Conservation (phyloP, 2,888 invertebrate species). For the Athetis lepigone region DNA sequence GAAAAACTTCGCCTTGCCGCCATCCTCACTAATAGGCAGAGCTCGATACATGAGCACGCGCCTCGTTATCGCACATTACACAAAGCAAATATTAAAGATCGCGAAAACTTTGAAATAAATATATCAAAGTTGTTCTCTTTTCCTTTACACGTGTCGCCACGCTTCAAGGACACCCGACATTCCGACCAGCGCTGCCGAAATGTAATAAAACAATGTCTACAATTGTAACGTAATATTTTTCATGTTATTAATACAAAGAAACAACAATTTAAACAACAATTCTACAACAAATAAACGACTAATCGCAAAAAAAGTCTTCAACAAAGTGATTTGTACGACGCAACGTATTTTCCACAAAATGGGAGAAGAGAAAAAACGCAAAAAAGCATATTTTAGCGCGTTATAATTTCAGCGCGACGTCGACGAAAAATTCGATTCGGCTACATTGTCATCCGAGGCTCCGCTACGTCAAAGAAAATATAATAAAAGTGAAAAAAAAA, state of each 20-base stretch:
- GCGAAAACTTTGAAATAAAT: constrained; percentile 46
- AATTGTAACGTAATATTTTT: constrained; percentile 32
- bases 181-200: constrained; percentile 22
- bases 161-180: constrained; percentile 47
- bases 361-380: constrained; percentile 36
- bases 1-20: neutral
- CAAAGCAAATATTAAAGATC: constrained; percentile 43
- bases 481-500: constrained; percentile 82
- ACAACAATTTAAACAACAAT: constrained; percentile 29
- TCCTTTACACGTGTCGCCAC: constrained; percentile 50
- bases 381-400: constrained; percentile 62
- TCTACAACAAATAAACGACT: constrained; percentile 45
- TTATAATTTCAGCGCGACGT: constrained; percentile 60
- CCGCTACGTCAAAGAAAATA: constrained; percentile 71
- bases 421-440: constrained; percentile 64
- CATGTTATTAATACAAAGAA: constrained; percentile 53
- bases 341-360: constrained; percentile 48
- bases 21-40: constrained; percentile 9
- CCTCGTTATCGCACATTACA: constrained; percentile 22
- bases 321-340: constrained; percentile 55
- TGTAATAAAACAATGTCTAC: constrained; percentile 45
- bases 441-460: constrained; percentile 64
- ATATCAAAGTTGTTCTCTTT: constrained; percentile 44
- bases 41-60: constrained; percentile 36
- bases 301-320: constrained; percentile 44